A percentile compares a stretch with the other conserved stretches of the same genome.
Conservation (phyloP, 1,140 invertebrate genomes). For the Drosophila tsacasi region DNA sequence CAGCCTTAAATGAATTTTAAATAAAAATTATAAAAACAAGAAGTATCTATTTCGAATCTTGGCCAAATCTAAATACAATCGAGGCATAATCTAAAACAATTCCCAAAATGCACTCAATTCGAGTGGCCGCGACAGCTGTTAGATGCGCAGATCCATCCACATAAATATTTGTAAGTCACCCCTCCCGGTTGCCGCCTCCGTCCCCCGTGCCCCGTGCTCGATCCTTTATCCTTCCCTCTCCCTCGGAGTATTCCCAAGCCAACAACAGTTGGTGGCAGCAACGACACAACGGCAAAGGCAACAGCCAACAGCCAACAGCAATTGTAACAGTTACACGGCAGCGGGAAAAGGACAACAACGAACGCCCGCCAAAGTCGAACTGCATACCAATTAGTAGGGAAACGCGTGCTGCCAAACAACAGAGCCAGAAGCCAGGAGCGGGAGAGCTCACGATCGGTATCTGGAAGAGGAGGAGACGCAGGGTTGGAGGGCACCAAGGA, state of each 20-base stretch:
- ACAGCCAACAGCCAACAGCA: constrained; percentile 49
- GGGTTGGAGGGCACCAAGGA: constrained; percentile 1
- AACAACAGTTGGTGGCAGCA: constrained; percentile 58
- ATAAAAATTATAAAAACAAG: not conserved
- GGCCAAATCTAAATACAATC: constrained; percentile 26
- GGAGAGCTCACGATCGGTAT: constrained; percentile 60
- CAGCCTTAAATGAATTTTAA: not conserved
- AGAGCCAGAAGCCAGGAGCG: constrained; percentile 48
- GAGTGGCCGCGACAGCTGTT: constrained; percentile 31
- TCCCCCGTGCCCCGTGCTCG: not conserved
- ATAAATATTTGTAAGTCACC: constrained; percentile 49
- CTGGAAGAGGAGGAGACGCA: constrained; percentile 34
- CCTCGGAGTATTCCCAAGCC: constrained; percentile 4
- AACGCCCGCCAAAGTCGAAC: constrained; percentile 78
- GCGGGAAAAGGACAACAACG: constrained; percentile 56
- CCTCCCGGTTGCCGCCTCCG: constrained; percentile 29
- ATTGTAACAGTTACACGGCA: constrained; percentile 69
- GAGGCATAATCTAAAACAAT: constrained; percentile 8
- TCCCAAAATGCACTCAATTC: not conserved
- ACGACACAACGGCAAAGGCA: constrained; percentile 16
- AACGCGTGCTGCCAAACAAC: constrained; percentile 77
- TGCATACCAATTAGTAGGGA: constrained; percentile 82
- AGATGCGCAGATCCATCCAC: constrained; percentile 28
- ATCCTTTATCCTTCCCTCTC: constrained; percentile 8
- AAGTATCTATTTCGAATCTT: not conserved